A percentile compares a stretch with the other conserved stretches of the same genome.
These are phyloP conservation scores for Zosterops japonicus DNA, from an alignment of 2,113 vertebrate species.

Conservation along the genomic window DNA sequence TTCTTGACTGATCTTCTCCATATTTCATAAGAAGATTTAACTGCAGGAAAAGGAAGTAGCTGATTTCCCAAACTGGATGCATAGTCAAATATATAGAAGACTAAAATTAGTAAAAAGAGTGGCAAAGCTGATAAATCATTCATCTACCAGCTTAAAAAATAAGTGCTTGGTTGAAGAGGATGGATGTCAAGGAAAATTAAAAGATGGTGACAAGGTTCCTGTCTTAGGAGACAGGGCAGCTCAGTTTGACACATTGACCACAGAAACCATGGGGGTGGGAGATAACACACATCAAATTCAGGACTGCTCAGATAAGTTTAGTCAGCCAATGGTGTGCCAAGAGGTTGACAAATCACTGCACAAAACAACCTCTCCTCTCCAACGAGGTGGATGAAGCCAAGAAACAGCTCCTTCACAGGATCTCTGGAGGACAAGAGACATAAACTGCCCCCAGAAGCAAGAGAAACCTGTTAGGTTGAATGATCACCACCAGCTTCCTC, in stretches of 20 bases:
- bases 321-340: neutral
- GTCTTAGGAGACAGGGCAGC: neutral
- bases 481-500: neutral
- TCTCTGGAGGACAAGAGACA: neutral
- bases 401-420: neutral
- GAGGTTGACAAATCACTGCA: neutral
- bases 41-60: neutral
- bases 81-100: neutral
- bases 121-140: neutral
- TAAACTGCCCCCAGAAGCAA: neutral
- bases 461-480: neutral
- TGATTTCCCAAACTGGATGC: neutral
- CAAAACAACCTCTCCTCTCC: neutral
- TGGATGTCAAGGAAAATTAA: neutral
- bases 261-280: neutral
- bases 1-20: neutral
- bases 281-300: neutral
- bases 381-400: neutral
- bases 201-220: neutral
- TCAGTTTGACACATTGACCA: neutral
- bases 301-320: neutral
- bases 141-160: neutral
- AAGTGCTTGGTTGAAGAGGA: neutral
- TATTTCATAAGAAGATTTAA: neutral
- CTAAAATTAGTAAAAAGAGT: neutral